Evolutionary conservation across 2,888 invertebrate genomes (phyloP).

Genomic region (Operophtera brumata): DNA sequence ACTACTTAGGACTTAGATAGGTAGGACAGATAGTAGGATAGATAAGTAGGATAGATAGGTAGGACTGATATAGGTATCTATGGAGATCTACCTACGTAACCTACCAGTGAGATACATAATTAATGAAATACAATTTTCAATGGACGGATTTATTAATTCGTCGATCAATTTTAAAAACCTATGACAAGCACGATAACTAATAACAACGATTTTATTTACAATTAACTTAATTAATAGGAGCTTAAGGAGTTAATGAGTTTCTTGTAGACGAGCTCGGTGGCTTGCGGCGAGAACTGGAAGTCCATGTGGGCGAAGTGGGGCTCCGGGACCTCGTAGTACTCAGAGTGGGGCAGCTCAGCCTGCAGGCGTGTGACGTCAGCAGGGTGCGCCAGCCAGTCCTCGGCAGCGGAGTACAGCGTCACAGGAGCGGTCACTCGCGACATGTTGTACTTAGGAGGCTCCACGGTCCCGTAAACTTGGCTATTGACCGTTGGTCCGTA

Average conservation of each 20-base stretch:
- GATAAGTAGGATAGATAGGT: no score
- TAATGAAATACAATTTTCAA: conserved; percentile 20
- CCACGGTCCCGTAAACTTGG: conserved; percentile 57
- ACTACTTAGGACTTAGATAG: no score
- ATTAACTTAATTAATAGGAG: conserved; percentile 30
- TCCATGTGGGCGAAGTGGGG: conserved; percentile 70
- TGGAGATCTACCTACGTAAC: neutral
- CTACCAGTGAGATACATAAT: neutral
- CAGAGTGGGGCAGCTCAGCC: conserved; percentile 77
- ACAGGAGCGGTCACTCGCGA: conserved; percentile 65
- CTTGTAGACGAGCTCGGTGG: conserved; percentile 60
- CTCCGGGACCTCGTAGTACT: conserved; percentile 78
- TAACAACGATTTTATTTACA: conserved; percentile 34
- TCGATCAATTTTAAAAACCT: conserved; percentile 46
- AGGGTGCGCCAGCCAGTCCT: conserved; percentile 85
- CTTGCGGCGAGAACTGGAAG: conserved; percentile 68
- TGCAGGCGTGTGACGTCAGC: conserved; percentile 80
- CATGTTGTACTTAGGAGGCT: conserved; percentile 66
- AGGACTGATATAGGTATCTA: no score
- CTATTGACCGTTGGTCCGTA: conserved; percentile 60
- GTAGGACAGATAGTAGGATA: no score
- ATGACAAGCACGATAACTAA: conserved; percentile 38
- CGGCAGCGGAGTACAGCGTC: conserved; percentile 65
- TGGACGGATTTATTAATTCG: conserved; percentile 59
- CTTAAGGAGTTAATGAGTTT: conserved; percentile 60